phyloP scores from a whole-genome alignment of 2,113 vertebrate species.

The Ptyas mucosa region DNA sequence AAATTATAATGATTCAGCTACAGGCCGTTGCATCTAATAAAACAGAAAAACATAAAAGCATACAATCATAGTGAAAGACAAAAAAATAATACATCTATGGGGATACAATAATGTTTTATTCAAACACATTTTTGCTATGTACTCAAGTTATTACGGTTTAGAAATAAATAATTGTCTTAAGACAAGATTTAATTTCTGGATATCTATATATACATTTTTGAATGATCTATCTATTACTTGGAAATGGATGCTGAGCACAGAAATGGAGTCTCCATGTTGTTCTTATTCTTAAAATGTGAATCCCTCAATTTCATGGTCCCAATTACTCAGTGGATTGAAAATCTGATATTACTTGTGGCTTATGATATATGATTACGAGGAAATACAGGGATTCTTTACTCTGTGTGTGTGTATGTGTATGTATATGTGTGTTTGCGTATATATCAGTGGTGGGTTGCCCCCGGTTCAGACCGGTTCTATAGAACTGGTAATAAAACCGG shows the following conservation, averaged over 20 bases:
- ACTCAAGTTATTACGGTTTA: neutral
- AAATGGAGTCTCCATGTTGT: neutral
- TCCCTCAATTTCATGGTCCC: neutral
- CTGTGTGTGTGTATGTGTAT: neutral
- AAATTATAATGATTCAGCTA: neutral
- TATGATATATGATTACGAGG: neutral
- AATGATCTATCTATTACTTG: neutral
- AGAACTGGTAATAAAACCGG: too few species aligned
- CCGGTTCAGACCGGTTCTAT: too few species aligned
- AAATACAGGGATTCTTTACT: neutral
- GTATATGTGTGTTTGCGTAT: neutral
- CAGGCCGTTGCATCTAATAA: neutral
- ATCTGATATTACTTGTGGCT: neutral
- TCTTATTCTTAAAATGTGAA: neutral
- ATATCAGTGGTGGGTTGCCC: too few species aligned
- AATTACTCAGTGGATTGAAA: neutral
- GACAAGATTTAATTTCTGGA: neutral
- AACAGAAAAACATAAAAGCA: neutral
- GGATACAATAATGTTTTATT: neutral
- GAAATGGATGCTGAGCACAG: neutral
- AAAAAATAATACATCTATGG: neutral
- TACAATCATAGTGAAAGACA: neutral
- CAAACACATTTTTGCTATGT: neutral
- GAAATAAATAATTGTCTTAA: neutral
- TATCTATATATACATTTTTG: neutral